A percentile compares a stretch with the other conserved stretches of the same genome.
Evolutionary conservation across 2,888 invertebrate species (phyloP).

Genomic region (Epirrhoe tristata): DNA sequence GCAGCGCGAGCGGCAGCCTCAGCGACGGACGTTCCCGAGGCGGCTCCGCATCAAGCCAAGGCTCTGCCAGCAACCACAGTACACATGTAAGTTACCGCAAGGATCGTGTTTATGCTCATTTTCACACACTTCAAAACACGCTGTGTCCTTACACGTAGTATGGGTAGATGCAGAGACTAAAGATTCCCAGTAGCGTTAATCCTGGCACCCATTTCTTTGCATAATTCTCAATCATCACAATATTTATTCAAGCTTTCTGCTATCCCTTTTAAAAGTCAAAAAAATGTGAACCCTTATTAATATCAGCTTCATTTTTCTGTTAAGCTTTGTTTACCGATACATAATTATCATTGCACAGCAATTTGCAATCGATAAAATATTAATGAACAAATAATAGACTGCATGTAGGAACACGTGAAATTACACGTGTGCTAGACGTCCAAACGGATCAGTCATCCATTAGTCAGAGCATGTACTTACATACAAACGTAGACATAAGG

Average conservation of each 20-base stretch:
- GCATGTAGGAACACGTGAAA: neutral
- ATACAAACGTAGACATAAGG: neutral
- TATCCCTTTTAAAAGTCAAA: too few species aligned
- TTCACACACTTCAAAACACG: neutral
- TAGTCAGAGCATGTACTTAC: neutral
- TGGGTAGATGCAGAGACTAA: too few species aligned
- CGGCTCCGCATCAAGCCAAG: conserved; percentile 88
- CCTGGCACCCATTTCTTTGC: too few species aligned
- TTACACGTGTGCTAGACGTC: conserved; percentile 1
- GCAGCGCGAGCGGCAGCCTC: conserved; percentile 70
- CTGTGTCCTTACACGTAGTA: too few species aligned
- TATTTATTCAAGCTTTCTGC: too few species aligned
- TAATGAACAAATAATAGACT: neutral
- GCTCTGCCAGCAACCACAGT: conserved; percentile 89
- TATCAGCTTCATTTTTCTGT: too few species aligned
- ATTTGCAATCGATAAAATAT: neutral
- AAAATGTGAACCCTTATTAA: too few species aligned
- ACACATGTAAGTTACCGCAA: conserved; percentile 87
- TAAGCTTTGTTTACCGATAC: too few species aligned
- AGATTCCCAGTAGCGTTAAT: too few species aligned
- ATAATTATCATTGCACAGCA: neutral
- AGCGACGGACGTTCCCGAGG: conserved; percentile 76
- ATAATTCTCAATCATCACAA: too few species aligned
- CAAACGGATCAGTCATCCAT: conserved; percentile 8
- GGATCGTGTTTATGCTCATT: neutral